Evolutionary conservation across 2,888 invertebrate species (phyloP), one percentile per base, ranked within the genome.

Genomic region (Sycophila texana): DNA sequence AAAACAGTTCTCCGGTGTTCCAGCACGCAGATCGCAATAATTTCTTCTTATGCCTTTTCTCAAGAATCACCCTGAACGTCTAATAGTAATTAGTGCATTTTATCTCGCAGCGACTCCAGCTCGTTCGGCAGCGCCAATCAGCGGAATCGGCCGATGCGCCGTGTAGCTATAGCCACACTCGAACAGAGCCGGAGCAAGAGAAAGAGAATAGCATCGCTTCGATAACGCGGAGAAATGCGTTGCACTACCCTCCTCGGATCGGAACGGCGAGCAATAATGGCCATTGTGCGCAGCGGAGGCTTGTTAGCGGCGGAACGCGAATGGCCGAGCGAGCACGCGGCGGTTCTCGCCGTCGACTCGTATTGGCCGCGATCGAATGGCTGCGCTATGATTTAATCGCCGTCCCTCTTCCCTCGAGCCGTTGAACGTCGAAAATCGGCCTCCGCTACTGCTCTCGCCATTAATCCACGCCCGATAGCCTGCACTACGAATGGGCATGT

Each of bases 261-360:
- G 39, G 53, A 39, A 30, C 77, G 79, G 81, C 83, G 85, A 84
- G 88, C 88, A 83, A 85, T 86, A 84, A 86, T 83, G 81, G 83
- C 82, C 74, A 84, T 86, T 86, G 86, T 84, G 82, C 79, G 63
- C 5, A 14, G 22, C 51, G 80, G 70, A 80, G 82, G 83, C 83
- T 84, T 83, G 86, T 86, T 84, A 86, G 83, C 84, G 82, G 39
- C 81, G 83, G 81, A 82, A 83, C 83, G 83, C 76, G 82, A 83
- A 80, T 74, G 79, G 80, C 76, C 63, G 76, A 22, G 20, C 10
- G 18, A 18, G 51, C 13, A 20, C 7, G 7, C 51, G 14, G 13
- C 22, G 20, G n/a, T 47, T 13, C 18, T 12, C 14, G 3, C 20
- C 39, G 47, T 77, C 77, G 58, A 70, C 70, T 72, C 51, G 66